phyloP scores from a whole-genome alignment of 2,888 invertebrate species.

The Pollenia amentaria region DNA sequence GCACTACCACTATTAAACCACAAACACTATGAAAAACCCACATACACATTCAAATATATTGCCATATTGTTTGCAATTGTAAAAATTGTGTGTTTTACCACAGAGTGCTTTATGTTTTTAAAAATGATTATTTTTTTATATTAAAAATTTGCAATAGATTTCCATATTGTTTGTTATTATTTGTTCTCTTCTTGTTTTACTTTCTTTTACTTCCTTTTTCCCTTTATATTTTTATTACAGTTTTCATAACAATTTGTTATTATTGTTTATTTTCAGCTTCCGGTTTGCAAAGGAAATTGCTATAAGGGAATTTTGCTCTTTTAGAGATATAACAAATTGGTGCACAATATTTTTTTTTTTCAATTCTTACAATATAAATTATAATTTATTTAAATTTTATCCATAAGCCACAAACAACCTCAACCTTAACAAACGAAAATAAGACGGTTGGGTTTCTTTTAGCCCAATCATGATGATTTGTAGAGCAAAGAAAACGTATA shows the following conservation, averaged over 20 bases:
- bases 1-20: slow-evolving; percentile 24
- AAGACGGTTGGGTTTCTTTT: not conserved
- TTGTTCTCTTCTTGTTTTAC: not conserved
- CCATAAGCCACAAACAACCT: slow-evolving; percentile 30
- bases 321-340: slow-evolving; percentile 34
- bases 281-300: slow-evolving; percentile 49
- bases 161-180: slow-evolving; percentile 12
- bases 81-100: not conserved
- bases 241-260: slow-evolving; percentile 50
- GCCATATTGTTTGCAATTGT: not conserved
- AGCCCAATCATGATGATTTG: slow-evolving; percentile 56
- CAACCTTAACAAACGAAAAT: not conserved
- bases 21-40: slow-evolving; percentile 5
- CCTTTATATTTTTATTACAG: slow-evolving; percentile 10
- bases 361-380: slow-evolving; percentile 27
- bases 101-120: not conserved
- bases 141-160: slow-evolving; percentile 13
- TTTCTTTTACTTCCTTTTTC: slow-evolving; percentile 13
- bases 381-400: slow-evolving; percentile 18
- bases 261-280: slow-evolving; percentile 61
- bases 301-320: slow-evolving; percentile 25
- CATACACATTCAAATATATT: not conserved
- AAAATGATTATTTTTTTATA: not conserved
- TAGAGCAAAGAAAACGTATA: slow-evolving; percentile 7
- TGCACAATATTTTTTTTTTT: not conserved